Evolutionary conservation across 2,888 invertebrate genomes (phyloP), one percentile per base, ranked within the genome.

Genomic region (Embidobia sp.): DNA sequence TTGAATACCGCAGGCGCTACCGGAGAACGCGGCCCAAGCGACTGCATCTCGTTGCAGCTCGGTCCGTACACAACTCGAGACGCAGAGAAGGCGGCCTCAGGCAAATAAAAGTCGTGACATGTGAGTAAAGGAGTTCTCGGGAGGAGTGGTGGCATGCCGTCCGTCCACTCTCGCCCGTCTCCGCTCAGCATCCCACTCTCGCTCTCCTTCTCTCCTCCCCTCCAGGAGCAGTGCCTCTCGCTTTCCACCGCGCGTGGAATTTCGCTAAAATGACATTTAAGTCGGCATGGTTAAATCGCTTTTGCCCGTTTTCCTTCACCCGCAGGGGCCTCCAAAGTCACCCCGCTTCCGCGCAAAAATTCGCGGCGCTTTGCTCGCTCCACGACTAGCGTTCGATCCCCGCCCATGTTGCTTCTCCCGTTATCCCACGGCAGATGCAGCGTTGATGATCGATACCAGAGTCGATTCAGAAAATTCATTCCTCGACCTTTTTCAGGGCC

Each of bases 111-210:
- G 85, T 86, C 83, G 81, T 79, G 83, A 82, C 78, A 76, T 78
- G 80, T 80, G 84, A 83, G 83, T 82, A 83, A 82, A 81, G 81
- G 81, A 83, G 83, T 75, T 77, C 72, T 70, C 55, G 63, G 66
- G 67, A 75, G 77, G 81, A 83, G 85, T 85, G 86, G 88, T 87
- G 89, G 89, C 87, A 89, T 88, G 89, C 85, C 85, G 89, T 88
- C 86, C 87, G 86, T 87, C 89, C 89, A 89, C 89, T 89, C 88
- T 89, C 88, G 87, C 87, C 85, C 83, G 49, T 64, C 79, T 73
- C 67, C 76, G 61, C 74, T 64, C 79, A 80, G 79, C 80, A 80
- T 80, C 79, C 80, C 73, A 79, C 80, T 80, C 80, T 78, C 76
- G 70, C 63, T 72, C 76, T 76, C 73, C 66, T 48, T 37, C 73